A percentile compares a stretch with the other conserved stretches of the same genome.
Conservation (phyloP, 2,797 vertebrate species). For the Danio albolineatus region DNA sequence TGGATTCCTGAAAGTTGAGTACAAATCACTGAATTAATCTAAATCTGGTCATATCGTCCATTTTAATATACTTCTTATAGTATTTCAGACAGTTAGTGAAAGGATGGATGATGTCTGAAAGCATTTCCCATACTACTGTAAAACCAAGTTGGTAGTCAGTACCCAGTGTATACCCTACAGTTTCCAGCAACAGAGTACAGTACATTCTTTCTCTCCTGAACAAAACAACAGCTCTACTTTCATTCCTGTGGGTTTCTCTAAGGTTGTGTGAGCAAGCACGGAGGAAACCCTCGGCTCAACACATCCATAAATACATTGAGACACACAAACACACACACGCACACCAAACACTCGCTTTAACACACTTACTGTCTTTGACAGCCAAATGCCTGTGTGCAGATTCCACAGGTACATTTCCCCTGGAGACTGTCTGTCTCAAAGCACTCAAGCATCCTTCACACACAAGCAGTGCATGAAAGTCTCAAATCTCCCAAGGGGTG, state of each 20-base stretch:
- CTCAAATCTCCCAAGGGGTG: conserved; percentile 45
- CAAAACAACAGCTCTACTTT: conserved; percentile 27
- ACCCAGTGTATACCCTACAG: neutral
- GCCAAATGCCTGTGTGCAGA: conserved; percentile 24
- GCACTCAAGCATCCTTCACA: conserved; percentile 10
- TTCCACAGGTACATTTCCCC: conserved; percentile 31
- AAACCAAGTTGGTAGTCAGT: neutral
- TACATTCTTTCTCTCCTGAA: neutral
- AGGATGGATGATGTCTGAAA: neutral
- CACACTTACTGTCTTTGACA: conserved; percentile 35
- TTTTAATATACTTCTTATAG: neutral
- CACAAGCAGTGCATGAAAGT: neutral
- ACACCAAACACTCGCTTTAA: conserved; percentile 34
- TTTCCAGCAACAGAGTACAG: neutral
- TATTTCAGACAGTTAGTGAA: neutral
- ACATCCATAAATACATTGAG: conserved; percentile 41
- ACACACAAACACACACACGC: conserved; percentile 48
- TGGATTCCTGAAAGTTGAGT: too few species aligned
- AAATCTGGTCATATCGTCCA: neutral
- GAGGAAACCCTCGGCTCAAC: conserved; percentile 10
- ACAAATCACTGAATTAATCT: too few species aligned
- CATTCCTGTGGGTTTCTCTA: conserved; percentile 11
- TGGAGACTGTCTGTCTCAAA: conserved; percentile 31
- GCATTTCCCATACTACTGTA: neutral
- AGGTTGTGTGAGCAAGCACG: neutral